phyloP scores from a whole-genome alignment of 2,113 vertebrate genomes.

The Chroicocephalus ridibundus region DNA sequence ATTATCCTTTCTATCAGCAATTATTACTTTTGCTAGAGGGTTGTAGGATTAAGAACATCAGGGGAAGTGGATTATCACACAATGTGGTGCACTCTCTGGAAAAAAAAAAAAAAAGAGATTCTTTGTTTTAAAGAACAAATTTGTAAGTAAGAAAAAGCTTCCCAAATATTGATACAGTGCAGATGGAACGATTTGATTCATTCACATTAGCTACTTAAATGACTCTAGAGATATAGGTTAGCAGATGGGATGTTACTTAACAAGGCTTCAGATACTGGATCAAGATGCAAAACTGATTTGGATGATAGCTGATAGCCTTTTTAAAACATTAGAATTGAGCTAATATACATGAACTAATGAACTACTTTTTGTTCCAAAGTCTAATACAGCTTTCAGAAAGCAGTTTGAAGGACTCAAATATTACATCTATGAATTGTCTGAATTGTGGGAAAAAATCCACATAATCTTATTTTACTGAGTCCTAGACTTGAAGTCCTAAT shows the following conservation, averaged over 20 bases:
- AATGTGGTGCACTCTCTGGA: not conserved
- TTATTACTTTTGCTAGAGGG: not conserved
- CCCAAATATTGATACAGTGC: conserved; percentile 60
- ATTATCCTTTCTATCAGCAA: not conserved
- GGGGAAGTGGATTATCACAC: not conserved
- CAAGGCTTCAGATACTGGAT: conserved; percentile 24
- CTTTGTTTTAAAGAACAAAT: conserved; percentile 11
- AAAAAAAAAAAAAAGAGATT: not conserved
- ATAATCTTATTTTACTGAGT: not conserved
- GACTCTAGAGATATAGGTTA: conserved; percentile 4
- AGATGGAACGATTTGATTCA: conserved; percentile 57
- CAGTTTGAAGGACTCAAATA: not conserved
- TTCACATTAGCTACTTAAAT: conserved; percentile 53
- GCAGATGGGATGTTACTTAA: conserved; percentile 51
- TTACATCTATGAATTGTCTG: not conserved
- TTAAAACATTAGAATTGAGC: not conserved
- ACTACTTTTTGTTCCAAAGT: not conserved
- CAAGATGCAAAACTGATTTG: not conserved
- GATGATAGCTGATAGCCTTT: conserved; percentile 4
- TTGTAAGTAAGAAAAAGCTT: conserved; percentile 10
- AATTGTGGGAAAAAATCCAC: not conserved
- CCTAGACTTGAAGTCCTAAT: not conserved
- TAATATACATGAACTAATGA: not conserved
- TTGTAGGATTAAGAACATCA: not conserved
- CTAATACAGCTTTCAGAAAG: not conserved